A percentile compares a stretch with the other conserved stretches of the same genome.
Evolutionary conservation across 2,888 invertebrate genomes (phyloP).

Genomic region (Rhingia rostrata): DNA sequence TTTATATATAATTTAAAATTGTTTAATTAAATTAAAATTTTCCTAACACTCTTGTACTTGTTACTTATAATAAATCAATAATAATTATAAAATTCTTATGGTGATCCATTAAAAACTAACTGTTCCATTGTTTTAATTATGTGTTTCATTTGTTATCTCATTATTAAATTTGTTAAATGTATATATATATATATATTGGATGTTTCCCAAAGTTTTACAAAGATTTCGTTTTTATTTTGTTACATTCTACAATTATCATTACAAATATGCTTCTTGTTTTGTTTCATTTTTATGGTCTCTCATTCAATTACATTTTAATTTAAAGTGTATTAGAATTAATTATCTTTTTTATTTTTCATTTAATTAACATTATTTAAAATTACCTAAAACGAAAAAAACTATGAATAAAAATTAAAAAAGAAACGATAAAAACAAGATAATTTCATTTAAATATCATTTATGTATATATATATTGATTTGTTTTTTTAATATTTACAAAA

Average conservation of each 20-base stretch:
- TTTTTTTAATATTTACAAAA: conserved; percentile 58
- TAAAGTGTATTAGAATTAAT: conserved; percentile 52
- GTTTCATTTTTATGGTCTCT: conserved; percentile 67
- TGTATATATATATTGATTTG: neutral
- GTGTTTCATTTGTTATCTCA: conserved; percentile 27
- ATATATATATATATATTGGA: conserved; percentile 52
- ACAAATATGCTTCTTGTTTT: conserved; percentile 66
- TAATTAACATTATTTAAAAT: conserved; percentile 42
- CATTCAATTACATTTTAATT: conserved; percentile 69
- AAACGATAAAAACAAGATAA: conserved; percentile 36
- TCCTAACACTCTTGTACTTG: conserved; percentile 71
- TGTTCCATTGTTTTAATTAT: conserved; percentile 56
- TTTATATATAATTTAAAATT: conserved; percentile 70
- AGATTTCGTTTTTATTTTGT: conserved; percentile 38
- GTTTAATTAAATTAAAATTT: conserved; percentile 72
- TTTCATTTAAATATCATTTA: conserved; percentile 53
- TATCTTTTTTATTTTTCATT: conserved; percentile 32
- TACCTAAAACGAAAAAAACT: conserved; percentile 65
- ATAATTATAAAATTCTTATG: conserved; percentile 73
- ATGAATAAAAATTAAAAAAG: conserved; percentile 23
- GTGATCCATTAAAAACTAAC: conserved; percentile 73
- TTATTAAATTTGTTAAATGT: conserved; percentile 28
- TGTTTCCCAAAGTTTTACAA: conserved; percentile 50
- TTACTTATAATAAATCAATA: conserved; percentile 70
- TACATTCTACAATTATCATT: conserved; percentile 70